Conservation (phyloP, 2,888 invertebrate species). For the Unio pictorum region DNA sequence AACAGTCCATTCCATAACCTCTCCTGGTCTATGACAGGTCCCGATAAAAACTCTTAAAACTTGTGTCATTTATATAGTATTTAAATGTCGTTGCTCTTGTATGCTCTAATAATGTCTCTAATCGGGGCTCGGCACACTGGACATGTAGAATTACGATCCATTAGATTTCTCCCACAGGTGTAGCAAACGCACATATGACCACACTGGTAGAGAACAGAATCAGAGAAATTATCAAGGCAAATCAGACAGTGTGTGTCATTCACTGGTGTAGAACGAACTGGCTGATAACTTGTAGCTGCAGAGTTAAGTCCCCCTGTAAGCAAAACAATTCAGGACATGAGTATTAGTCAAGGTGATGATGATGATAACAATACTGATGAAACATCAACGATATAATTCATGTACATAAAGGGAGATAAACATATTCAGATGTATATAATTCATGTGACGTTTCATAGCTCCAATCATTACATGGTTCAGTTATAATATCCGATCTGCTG, state of each 20-base stretch:
- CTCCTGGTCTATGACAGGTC: too few species aligned
- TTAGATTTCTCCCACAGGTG: constrained; percentile 65
- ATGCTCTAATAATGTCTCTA: constrained; percentile 67
- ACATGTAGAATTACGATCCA: constrained; percentile 58
- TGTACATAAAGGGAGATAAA: too few species aligned
- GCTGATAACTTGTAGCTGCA: constrained; percentile 1
- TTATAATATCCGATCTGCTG: too few species aligned
- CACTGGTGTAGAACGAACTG: constrained; percentile 40
- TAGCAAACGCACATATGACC: constrained; percentile 70
- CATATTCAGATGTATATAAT: too few species aligned
- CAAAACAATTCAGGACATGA: constrained; percentile 1
- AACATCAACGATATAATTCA: background rate
- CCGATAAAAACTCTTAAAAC: too few species aligned
- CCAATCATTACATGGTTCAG: too few species aligned
- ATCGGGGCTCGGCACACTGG: constrained; percentile 70
- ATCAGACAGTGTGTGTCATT: constrained; percentile 67
- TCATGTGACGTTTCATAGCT: too few species aligned
- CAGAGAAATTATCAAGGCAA: constrained; percentile 65
- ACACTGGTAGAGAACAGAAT: constrained; percentile 70
- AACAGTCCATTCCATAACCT: too few species aligned
- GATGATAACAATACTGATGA: background rate
- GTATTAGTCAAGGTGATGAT: background rate
- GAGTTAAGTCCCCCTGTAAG: constrained; percentile 15
- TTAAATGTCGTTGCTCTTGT: constrained; percentile 55
- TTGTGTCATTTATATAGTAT: background rate